Base-by-base conservation (phyloP, 1,140 invertebrate species). In the Lithobius niger region DNA sequence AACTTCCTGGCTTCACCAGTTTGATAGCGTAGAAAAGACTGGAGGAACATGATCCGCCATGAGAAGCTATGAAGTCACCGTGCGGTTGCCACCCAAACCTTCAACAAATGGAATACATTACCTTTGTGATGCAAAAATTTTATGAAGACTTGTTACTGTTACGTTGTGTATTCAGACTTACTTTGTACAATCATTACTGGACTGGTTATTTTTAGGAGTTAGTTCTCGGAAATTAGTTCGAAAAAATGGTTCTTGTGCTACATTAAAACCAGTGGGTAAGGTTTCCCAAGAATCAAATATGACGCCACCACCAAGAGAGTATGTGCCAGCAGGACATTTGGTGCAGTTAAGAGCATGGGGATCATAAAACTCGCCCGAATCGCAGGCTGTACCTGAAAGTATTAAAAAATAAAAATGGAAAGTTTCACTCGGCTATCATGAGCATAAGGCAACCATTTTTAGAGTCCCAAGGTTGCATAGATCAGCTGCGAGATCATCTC, bases 281-380 rank as follows among this genome's bases (percentile, higher is more conserved):
- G 62, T 60, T 15, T 74, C 67, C 75, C 75, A 79, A 2, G 66
- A 64, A 52, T 76, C 75, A 62, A 71, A 76, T 16, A 71, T 65
- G 6, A 74, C 64, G 1, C 75, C 76, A 24, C 74, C 76, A 1
- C 77, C 76, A 10, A 78, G 61, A 6, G 76, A 77, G 62, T 75
- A 79, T 10, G 73, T 73, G 2, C 77, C 77, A 16, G 71, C 61
- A 10, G 68, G 68, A 60, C 77, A 79, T 3, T 63, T 59, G 24
- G 70, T 60, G 61, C 77, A 79, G 36, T 69, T 64, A 49, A 78
- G 66, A n/a, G 58, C 59, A 4, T 61, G 69, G 56, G 62, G 61
- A 62, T 69, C 71, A 54, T 76, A 69, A 61, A 70, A 79, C 43
- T 71, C 65, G 0, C 77, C 77, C 44, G 71, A 61, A 6, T 71